Evolutionary conservation across 2,797 vertebrate genomes (phyloP).

Genomic region (Schizopygopsis malacanthus): DNA sequence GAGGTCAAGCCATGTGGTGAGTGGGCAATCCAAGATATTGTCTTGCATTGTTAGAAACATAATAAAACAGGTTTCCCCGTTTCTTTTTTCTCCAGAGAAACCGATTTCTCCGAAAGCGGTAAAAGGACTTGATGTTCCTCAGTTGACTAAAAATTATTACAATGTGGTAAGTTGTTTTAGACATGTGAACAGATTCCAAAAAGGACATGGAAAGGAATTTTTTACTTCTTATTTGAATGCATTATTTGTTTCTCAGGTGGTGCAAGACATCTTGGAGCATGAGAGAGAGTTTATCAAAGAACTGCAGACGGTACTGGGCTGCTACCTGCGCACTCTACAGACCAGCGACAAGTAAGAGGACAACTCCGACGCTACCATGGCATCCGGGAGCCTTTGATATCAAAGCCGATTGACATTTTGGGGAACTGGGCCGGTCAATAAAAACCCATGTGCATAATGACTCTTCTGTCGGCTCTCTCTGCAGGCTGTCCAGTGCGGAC

Average conservation of each 20-base stretch:
- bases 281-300: slow-evolving; percentile 97
- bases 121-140: slow-evolving; percentile 83
- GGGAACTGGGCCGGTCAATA: slow-evolving; percentile 22
- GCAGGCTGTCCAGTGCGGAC: slow-evolving; percentile 86
- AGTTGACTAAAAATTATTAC: slow-evolving; percentile 97
- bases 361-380: background rate
- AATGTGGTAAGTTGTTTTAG: slow-evolving; percentile 84
- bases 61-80: slow-evolving; percentile 4
- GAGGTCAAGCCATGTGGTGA: slow-evolving; percentile 95
- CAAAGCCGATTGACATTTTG: slow-evolving; percentile 13
- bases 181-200: background rate
- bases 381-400: slow-evolving; percentile 1
- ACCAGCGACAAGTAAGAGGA: slow-evolving; percentile 92
- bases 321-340: slow-evolving; percentile 92
- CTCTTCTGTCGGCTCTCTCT: slow-evolving; percentile 18
- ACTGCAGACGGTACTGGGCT: slow-evolving; percentile 87
- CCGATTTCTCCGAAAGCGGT: slow-evolving; percentile 90
- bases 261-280: slow-evolving; percentile 96
- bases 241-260: slow-evolving; percentile 81
- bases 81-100: slow-evolving; percentile 81
- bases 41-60: background rate
- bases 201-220: background rate
- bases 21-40: slow-evolving; percentile 59
- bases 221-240: background rate
- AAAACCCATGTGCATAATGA: slow-evolving; percentile 17